Percentiles rank a stretch among this genome's conserved stretches.
Evolutionary conservation across 2,888 invertebrate species (phyloP).

Genomic region (Panzeria rudis): DNA sequence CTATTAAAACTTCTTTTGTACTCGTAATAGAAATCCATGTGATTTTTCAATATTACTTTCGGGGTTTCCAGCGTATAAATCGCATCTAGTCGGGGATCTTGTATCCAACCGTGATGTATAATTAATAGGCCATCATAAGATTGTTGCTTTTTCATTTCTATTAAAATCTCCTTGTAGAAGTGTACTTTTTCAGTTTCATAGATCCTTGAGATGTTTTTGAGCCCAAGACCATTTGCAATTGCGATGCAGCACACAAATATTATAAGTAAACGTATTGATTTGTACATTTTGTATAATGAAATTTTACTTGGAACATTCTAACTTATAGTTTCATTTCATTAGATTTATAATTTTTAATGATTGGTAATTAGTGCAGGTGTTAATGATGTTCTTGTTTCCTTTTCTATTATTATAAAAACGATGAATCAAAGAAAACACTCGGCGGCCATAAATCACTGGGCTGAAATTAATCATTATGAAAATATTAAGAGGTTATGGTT

Average conservation of each 20-base stretch:
- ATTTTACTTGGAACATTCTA: background rate
- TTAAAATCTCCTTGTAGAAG: constrained; percentile 22
- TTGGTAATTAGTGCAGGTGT: constrained; percentile 8
- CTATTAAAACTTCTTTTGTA: constrained; percentile 44
- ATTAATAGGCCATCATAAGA: constrained; percentile 23
- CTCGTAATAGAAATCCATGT: background rate
- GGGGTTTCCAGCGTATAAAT: constrained; percentile 22
- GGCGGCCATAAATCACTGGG: background rate
- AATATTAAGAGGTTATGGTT: too few species aligned
- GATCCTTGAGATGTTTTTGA: background rate
- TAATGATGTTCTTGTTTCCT: background rate
- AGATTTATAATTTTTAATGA: background rate
- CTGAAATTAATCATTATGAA: too few species aligned
- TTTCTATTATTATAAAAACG: background rate
- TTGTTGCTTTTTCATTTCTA: constrained; percentile 18
- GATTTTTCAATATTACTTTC: constrained; percentile 29
- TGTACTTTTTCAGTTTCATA: background rate
- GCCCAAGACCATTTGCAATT: background rate
- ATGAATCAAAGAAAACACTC: background rate
- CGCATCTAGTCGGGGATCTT: constrained; percentile 5
- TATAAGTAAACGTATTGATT: constrained; percentile 7
- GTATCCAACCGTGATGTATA: background rate
- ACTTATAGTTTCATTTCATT: constrained; percentile 24
- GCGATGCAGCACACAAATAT: background rate
- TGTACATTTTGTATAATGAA: constrained; percentile 33